phyloP scores from a whole-genome alignment of 1,140 invertebrate genomes.

The Holcopasites calliopsidis region DNA sequence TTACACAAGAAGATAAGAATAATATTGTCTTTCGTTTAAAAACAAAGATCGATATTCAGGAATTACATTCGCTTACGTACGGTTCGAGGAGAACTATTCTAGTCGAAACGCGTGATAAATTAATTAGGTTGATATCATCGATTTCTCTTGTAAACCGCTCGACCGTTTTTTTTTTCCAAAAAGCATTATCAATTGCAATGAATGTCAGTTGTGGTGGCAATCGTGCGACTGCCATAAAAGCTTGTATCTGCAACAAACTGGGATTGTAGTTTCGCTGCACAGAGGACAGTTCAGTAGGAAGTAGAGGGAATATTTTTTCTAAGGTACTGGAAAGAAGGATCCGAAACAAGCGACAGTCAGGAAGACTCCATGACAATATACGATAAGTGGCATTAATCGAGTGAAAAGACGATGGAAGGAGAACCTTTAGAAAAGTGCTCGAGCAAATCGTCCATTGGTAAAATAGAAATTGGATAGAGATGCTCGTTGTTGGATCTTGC shows the following conservation, averaged over 20 bases:
- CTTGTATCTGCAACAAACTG: not conserved
- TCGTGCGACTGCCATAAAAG: not conserved
- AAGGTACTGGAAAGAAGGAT: conserved; percentile 19
- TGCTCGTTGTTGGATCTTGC: conserved; percentile 22
- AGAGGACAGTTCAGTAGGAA: conserved; percentile 25
- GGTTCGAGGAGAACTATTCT: not conserved
- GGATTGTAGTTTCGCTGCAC: not conserved
- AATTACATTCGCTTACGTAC: no score
- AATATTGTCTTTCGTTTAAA: no score
- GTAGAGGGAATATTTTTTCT: conserved; percentile 37
- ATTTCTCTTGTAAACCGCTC: not conserved
- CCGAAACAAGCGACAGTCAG: not conserved
- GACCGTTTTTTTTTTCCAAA: not conserved
- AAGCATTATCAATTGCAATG: not conserved
- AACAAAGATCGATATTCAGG: no score
- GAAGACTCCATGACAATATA: conserved; percentile 32
- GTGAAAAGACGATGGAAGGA: not conserved
- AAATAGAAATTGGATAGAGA: not conserved
- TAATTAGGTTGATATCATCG: no score
- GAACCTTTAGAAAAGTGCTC: not conserved
- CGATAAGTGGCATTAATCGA: conserved; percentile 10
- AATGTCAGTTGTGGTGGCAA: not conserved
- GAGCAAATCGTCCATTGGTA: not conserved
- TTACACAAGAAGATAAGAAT: no score
- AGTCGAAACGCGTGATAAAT: not conserved